Conservation (phyloP, 2,113 vertebrate species). For the Numida meleagris region DNA sequence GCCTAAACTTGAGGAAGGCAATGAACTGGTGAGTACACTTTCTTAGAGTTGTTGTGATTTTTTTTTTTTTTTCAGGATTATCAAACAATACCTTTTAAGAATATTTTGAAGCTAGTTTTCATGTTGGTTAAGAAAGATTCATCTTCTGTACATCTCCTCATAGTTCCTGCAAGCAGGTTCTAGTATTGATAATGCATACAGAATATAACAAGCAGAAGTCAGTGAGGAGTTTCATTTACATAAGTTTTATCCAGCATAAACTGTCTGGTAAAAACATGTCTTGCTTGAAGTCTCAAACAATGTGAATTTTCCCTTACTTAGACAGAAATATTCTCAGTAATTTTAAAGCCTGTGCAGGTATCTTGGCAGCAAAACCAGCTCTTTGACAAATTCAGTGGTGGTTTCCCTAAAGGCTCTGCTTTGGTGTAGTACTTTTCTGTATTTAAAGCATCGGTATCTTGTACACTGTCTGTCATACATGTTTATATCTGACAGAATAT, state of each 20-base stretch:
- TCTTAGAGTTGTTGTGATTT: neutral
- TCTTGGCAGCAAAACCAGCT: constrained; percentile 43
- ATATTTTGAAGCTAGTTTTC: neutral
- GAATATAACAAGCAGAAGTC: neutral
- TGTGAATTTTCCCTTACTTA: constrained; percentile 30
- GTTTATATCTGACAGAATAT: neutral
- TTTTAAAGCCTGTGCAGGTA: neutral
- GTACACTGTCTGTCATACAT: neutral
- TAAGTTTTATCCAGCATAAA: constrained; percentile 7
- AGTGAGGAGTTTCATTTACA: neutral
- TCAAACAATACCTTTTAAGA: neutral
- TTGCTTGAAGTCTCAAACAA: neutral
- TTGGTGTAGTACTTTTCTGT: neutral
- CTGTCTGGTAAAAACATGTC: neutral
- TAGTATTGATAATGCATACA: neutral
- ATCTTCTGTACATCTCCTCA: neutral
- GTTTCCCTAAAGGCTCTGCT: constrained; percentile 22
- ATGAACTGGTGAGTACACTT: neutral
- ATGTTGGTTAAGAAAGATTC: no score
- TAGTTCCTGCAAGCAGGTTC: neutral
- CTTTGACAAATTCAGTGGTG: neutral
- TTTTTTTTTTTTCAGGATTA: neutral
- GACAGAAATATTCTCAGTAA: constrained; percentile 37
- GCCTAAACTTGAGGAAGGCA: neutral
- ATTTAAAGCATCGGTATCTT: neutral